Conservation (phyloP, 2,888 invertebrate species). For the Lottia scabra region DNA sequence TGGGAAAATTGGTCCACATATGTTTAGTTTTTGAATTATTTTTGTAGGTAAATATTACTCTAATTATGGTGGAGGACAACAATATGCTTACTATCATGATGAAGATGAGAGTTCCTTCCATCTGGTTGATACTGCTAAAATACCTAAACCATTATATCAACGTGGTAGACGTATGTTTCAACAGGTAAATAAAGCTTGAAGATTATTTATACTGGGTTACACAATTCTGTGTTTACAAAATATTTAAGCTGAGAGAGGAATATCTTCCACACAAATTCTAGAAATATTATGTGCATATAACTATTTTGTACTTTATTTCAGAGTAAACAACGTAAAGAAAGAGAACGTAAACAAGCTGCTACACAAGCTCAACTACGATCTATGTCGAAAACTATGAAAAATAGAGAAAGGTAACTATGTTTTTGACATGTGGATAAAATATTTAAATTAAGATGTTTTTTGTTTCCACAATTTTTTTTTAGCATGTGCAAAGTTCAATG, state of each 20-base stretch:
- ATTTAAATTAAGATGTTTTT: no score
- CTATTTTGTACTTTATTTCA: slow-evolving; percentile 27
- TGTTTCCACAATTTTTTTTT: no score
- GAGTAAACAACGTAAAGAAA: slow-evolving; percentile 77
- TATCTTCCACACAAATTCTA: no score
- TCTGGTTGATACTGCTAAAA: slow-evolving; percentile 88
- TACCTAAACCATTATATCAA: slow-evolving; percentile 79
- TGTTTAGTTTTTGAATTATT: not conserved
- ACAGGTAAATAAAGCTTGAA: slow-evolving; percentile 56
- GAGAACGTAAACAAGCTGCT: slow-evolving; percentile 75
- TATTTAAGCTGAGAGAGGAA: no score
- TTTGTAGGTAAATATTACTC: slow-evolving; percentile 67
- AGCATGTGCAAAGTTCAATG: no score
- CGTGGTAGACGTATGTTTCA: slow-evolving; percentile 78
- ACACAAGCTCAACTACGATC: slow-evolving; percentile 77
- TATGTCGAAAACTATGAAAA: slow-evolving; percentile 84
- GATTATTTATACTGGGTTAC: no score
- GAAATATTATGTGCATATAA: no score
- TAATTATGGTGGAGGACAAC: slow-evolving; percentile 78
- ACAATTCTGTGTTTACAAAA: not conserved
- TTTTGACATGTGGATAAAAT: no score
- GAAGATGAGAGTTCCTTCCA: slow-evolving; percentile 99
- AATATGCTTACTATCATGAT: slow-evolving; percentile 98
- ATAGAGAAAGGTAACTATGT: slow-evolving; percentile 70
- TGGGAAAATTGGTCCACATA: not conserved